phyloP scores from a whole-genome alignment of 2,888 invertebrate species.

The Leuctra nigra region DNA sequence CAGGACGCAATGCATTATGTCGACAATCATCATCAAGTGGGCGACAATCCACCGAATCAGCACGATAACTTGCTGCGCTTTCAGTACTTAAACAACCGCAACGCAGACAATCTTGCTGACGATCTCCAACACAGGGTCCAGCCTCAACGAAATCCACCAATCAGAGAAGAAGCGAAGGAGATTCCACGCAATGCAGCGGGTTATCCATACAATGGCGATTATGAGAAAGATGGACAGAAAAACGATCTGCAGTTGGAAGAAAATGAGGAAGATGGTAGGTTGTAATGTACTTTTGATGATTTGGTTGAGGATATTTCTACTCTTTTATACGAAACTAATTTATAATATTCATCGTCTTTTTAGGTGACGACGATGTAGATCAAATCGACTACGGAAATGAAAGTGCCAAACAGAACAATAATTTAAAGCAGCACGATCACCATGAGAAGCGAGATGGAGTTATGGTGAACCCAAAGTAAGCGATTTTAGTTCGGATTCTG shows the following conservation, averaged over 20 bases:
- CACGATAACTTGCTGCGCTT: conserved; percentile 3
- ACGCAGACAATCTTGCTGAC: background rate
- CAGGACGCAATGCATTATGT: background rate
- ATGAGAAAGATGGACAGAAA: conserved; percentile 33
- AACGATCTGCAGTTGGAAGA: conserved; percentile 33
- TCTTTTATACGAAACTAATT: background rate
- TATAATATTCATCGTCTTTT: conserved; percentile 23
- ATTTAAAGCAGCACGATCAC: background rate
- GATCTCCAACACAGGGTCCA: background rate
- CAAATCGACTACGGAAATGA: conserved; percentile 28
- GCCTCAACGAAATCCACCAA: conserved; percentile 21
- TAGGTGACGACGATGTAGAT: conserved; percentile 45
- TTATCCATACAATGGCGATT: conserved; percentile 27
- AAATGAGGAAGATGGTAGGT: conserved; percentile 45
- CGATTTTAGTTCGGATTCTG: too few species aligned
- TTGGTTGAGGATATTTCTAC: background rate
- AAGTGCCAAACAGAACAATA: conserved; percentile 25
- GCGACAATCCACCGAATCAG: background rate
- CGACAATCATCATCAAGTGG: background rate
- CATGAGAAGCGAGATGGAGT: conserved; percentile 26
- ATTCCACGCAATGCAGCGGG: conserved; percentile 32
- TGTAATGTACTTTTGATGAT: background rate
- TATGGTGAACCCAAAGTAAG: conserved; percentile 29
- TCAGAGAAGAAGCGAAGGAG: conserved; percentile 26
- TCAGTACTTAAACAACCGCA: conserved; percentile 1